Evolutionary conservation across 2,113 vertebrate species (phyloP).

Genomic region (Cricetomys ansorgei): DNA sequence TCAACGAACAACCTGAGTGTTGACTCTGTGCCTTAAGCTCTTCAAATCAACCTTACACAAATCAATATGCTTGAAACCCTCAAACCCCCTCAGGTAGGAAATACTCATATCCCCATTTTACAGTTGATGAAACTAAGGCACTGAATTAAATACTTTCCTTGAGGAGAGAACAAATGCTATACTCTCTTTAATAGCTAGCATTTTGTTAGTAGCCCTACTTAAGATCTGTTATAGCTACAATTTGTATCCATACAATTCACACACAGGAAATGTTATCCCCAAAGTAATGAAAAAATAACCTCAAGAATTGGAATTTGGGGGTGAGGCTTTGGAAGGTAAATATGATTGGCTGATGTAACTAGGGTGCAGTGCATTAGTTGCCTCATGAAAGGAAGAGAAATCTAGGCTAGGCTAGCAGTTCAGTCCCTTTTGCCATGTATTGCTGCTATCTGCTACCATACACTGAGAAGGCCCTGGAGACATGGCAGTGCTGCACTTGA

Average conservation of each 20-base stretch:
- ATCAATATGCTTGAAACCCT: not conserved
- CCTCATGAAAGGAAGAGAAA: not conserved
- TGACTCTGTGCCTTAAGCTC: not conserved
- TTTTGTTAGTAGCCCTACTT: not conserved
- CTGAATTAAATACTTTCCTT: not conserved
- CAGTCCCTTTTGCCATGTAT: fast-evolving
- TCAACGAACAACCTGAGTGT: not conserved
- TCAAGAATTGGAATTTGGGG: not conserved
- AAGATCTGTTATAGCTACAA: not conserved
- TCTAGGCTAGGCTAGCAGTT: not conserved
- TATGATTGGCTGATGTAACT: not conserved
- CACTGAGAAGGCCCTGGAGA: not conserved
- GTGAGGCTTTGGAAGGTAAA: too few species aligned
- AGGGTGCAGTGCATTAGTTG: too few species aligned
- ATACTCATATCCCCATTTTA: not conserved
- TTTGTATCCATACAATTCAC: not conserved
- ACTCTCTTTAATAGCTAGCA: not conserved
- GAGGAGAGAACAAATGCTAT: not conserved
- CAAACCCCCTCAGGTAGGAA: not conserved
- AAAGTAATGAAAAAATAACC: not conserved
- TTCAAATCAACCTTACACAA: not conserved
- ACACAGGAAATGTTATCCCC: not conserved
- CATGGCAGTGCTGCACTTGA: not conserved
- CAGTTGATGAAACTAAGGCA: slow-evolving; percentile 38
- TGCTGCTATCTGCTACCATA: fast-evolving